phyloP scores from a whole-genome alignment of 2,113 vertebrate genomes.

The Stictonetta naevosa region DNA sequence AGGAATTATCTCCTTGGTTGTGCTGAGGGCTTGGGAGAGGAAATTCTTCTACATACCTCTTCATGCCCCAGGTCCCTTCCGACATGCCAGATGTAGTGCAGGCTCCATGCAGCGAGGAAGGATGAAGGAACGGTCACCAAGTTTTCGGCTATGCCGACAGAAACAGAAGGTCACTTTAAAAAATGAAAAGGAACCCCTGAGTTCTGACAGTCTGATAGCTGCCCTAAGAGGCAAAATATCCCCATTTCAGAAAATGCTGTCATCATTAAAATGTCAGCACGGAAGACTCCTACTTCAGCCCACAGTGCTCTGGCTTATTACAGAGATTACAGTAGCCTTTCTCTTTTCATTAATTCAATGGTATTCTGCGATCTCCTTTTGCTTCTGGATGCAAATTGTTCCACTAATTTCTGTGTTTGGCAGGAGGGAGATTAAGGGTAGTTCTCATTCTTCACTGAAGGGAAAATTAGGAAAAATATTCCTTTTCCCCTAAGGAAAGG shows the following conservation, averaged over 20 bases:
- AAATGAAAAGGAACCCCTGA: not conserved
- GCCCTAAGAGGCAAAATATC: not conserved
- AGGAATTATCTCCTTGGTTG: not conserved
- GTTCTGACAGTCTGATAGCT: not conserved
- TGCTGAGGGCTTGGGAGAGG: not conserved
- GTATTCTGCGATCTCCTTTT: not conserved
- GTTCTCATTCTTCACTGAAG: not conserved
- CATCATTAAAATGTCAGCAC: not conserved
- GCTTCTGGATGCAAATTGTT: not conserved
- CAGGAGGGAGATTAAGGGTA: not conserved
- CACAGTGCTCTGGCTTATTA: not conserved
- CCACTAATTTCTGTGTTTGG: not conserved
- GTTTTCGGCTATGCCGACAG: not conserved
- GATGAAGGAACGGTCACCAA: not conserved
- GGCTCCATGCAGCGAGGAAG: not conserved
- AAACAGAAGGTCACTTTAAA: not conserved
- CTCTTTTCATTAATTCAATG: not conserved
- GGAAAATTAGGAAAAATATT: not conserved
- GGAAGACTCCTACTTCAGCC: not conserved
- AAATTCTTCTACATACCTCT: not conserved
- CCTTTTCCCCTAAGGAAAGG: not conserved
- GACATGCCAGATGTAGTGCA: not conserved
- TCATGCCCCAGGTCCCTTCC: not conserved
- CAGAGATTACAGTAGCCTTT: not conserved
- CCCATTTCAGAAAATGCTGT: not conserved